Evolutionary conservation across 2,113 vertebrate species (phyloP).

Genomic region (Tor tambroides): DNA sequence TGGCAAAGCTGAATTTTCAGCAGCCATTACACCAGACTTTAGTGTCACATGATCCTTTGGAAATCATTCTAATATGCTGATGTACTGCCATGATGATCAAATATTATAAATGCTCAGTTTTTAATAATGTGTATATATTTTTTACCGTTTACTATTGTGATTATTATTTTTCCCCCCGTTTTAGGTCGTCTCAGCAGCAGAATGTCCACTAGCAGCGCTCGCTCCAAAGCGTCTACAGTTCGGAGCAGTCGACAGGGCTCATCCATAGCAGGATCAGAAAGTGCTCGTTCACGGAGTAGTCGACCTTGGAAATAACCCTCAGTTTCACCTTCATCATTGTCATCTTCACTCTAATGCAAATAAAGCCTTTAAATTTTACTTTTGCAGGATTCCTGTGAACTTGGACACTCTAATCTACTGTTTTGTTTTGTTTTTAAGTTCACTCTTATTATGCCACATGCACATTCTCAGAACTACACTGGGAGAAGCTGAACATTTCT

Average conservation of each 20-base stretch:
- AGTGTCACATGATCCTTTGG: neutral
- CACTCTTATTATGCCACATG: neutral
- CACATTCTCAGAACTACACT: slow-evolving; percentile 10
- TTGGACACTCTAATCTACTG: neutral
- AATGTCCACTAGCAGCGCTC: slow-evolving; percentile 71
- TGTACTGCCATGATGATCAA: neutral
- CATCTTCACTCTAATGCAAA: slow-evolving; percentile 32
- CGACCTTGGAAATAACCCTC: slow-evolving; percentile 86
- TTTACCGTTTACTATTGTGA: neutral
- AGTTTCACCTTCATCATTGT: neutral
- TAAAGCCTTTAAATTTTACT: slow-evolving; percentile 25
- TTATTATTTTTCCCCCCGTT: neutral
- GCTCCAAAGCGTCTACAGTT: slow-evolving; percentile 66
- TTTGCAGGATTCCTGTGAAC: slow-evolving; percentile 18
- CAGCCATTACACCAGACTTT: too few relatives aligned
- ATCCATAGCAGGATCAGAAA: slow-evolving; percentile 45
- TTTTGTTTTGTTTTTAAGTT: neutral
- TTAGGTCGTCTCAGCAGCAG: slow-evolving; percentile 82
- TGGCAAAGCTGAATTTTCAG: too few relatives aligned
- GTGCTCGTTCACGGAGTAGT: slow-evolving; percentile 70
- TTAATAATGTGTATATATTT: too few relatives aligned
- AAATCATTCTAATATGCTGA: neutral
- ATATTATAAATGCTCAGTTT: too few relatives aligned
- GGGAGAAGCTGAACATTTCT: neutral
- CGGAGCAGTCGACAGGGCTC: slow-evolving; percentile 72